Percentiles rank a stretch among this genome's conserved stretches.
These are phyloP conservation scores for Apamea sordens DNA, from an alignment of 2,888 invertebrate genomes.

Conservation along the genomic window DNA sequence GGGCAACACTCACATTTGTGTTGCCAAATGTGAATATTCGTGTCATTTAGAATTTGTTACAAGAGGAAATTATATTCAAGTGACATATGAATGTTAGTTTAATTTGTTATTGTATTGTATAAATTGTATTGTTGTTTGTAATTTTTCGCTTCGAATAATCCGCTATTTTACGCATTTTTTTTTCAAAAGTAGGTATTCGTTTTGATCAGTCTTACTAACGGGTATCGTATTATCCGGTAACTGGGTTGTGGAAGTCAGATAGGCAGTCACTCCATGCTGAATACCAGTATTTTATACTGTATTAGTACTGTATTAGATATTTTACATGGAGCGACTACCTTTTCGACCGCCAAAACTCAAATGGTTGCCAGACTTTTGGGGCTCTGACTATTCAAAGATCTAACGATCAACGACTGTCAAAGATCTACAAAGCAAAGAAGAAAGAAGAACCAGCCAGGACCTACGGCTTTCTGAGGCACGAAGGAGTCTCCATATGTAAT, in stretches of 20 bases:
- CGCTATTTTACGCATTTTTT: background rate
- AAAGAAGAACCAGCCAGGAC: background rate
- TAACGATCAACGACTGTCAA: background rate
- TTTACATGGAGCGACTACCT: too few species aligned
- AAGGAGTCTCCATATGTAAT: background rate
- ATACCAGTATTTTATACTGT: too few species aligned
- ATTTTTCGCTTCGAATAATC: background rate
- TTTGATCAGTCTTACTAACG: background rate
- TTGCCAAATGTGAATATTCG: constrained; percentile 37
- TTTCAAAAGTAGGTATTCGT: background rate
- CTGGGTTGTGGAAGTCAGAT: background rate
- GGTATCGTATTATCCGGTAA: background rate
- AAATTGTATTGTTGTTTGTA: too few species aligned
- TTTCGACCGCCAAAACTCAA: background rate
- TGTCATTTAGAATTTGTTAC: constrained; percentile 31
- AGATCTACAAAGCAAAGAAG: too few species aligned
- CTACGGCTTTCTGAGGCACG: background rate
- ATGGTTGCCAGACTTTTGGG: background rate
- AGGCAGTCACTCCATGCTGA: too few species aligned
- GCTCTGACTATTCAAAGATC: background rate
- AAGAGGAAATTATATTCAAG: constrained; percentile 22
- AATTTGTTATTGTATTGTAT: too few species aligned
- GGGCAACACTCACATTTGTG: constrained; percentile 24
- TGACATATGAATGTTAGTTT: too few species aligned
- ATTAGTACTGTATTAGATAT: too few species aligned